Base-by-base conservation (phyloP, 1,140 invertebrate species). In the Pollicipes pollicipes region DNA sequence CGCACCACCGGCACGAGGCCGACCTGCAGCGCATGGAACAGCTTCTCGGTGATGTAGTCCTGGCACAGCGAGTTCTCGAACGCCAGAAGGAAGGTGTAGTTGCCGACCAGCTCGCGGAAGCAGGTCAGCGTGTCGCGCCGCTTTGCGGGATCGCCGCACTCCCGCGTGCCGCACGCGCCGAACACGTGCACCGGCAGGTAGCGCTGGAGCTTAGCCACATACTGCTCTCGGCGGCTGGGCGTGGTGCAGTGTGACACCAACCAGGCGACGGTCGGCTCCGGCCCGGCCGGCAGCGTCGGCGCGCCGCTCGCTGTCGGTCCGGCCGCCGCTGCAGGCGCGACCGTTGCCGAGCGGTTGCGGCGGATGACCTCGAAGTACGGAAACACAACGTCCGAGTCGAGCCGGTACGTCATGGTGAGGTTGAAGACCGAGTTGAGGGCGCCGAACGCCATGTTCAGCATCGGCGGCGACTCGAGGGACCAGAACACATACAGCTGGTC, bases 1-100 rank as follows among this genome's bases (percentile, higher is more conserved):
- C 97, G 96, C 21, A 96, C 95, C 69, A 96, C 91, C 0, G 93
- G 93, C 67, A 97, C 35, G 6, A 35, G 35, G 35, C 35, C 35
- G 35, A 35, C 35, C 6, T 35, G 35, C 35, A 35, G 35, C 35
- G 35, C 35, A 17, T 35, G 68, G 68, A 76, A 80, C 31, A 79
- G 76, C 72, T 81, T 81, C 72, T 81, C 80, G 0, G 80, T 81
- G 4, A 79, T 75, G 72, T 81, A 80, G 72, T 81, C 78, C 31
- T 73, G 74, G 68, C 80, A 81, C n/a, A 79, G 71, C 8, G 79
- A 78, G 72, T 80, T 80, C 71, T 80, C 79, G 71, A 80, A 79
- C 2, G 77, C 74, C 0, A 79, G 70, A 69, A 79, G 79, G 70
- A 78, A 80, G n/a, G 73, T 72, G 73, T 80, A 80, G n/a, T 73